Evolutionary conservation across 2,113 vertebrate species (phyloP).

Genomic region (Oreocharis arfaki): DNA sequence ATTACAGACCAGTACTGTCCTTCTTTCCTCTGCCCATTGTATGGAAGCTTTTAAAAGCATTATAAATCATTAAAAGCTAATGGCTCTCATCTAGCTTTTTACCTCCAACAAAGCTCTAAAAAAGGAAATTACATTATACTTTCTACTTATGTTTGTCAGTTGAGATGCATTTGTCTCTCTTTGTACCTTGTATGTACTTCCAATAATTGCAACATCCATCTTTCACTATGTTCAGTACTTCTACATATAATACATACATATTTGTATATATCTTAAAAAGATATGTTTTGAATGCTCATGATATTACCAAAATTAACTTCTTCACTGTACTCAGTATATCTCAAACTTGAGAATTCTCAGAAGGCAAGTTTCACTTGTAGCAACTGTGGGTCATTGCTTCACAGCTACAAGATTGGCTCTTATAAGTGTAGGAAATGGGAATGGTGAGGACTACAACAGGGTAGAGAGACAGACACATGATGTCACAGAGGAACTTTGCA

Average conservation of each 20-base stretch:
- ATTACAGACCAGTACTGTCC: not conserved
- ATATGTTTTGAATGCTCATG: not conserved
- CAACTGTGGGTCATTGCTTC: not conserved
- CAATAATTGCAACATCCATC: not conserved
- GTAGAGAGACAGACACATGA: not conserved
- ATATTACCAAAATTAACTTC: not conserved
- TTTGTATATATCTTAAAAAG: not conserved
- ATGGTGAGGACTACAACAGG: not conserved
- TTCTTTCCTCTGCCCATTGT: not conserved
- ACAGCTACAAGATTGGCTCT: not conserved
- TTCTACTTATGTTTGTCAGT: not conserved
- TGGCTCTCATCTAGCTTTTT: conserved; percentile 18
- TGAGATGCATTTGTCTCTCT: not conserved
- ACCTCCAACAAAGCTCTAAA: not conserved
- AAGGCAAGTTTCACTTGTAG: not conserved
- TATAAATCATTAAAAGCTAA: conserved; percentile 46
- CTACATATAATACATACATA: not conserved
- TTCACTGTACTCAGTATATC: not conserved
- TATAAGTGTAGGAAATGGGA: not conserved
- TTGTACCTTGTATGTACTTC: not conserved
- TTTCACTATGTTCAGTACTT: not conserved
- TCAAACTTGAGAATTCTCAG: not conserved
- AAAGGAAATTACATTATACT: not conserved
- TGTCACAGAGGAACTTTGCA: not conserved
- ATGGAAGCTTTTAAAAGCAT: conserved; percentile 17